phyloP scores from a whole-genome alignment of 2,113 vertebrate genomes.

The Sinosuthora webbiana region DNA sequence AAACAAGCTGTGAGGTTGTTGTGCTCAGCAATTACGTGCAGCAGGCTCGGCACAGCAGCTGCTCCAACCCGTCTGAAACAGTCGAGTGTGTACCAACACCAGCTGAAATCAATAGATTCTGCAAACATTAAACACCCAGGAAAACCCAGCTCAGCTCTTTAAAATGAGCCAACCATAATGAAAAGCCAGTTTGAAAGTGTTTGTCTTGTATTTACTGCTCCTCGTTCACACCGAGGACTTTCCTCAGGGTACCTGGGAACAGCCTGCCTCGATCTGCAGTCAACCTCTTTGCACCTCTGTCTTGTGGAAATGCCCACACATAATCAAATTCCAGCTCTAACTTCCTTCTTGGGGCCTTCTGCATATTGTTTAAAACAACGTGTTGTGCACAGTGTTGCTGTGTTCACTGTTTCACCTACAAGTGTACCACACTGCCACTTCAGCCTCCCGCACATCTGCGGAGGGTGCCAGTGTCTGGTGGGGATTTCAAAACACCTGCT shows the following conservation, averaged over 20 bases:
- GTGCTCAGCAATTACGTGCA: not conserved
- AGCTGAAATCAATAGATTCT: slow-evolving; percentile 12
- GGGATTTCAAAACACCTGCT: not conserved
- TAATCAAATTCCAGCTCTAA: not conserved
- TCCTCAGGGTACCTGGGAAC: not conserved
- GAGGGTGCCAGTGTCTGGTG: accelerated
- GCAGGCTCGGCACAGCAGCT: not conserved
- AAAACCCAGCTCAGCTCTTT: slow-evolving; percentile 28
- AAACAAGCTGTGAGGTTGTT: not conserved
- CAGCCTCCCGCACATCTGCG: not conserved
- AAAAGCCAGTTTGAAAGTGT: not conserved
- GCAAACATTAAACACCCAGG: slow-evolving; percentile 12
- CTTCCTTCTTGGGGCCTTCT: not conserved
- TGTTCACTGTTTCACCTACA: not conserved
- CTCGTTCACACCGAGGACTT: accelerated
- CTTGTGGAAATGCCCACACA: accelerated
- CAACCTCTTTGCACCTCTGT: not conserved
- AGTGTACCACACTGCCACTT: not conserved
- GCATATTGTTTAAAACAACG: not conserved
- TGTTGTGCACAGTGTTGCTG: not conserved
- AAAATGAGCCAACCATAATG: not conserved
- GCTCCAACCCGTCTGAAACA: not conserved
- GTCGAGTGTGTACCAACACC: not conserved
- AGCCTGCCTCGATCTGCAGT: accelerated
- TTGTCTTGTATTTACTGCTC: not conserved